phyloP scores from a whole-genome alignment of 2,113 vertebrate species.

The Percina caprodes region DNA sequence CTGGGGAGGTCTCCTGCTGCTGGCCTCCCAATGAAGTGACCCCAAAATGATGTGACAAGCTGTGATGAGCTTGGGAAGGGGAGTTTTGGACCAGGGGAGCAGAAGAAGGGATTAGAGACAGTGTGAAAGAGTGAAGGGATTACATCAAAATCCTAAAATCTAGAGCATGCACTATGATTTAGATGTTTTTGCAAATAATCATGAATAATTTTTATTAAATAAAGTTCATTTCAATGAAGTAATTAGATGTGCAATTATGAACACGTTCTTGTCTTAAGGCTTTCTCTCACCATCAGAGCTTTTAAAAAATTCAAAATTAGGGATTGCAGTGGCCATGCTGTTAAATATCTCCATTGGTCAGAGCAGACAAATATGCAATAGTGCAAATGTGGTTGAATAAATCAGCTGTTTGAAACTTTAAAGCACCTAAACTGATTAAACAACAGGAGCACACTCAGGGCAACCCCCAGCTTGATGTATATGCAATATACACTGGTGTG shows the following conservation, averaged over 20 bases:
- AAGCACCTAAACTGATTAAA: background rate
- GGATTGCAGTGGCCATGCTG: background rate
- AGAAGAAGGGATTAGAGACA: slow-evolving; percentile 47
- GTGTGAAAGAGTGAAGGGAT: slow-evolving; percentile 38
- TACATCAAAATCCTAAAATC: slow-evolving; percentile 35
- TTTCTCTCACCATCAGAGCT: background rate
- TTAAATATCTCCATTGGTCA: background rate
- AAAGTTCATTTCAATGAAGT: background rate
- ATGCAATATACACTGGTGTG: background rate
- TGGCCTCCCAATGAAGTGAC: slow-evolving; percentile 76
- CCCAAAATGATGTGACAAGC: slow-evolving; percentile 80
- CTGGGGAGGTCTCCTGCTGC: slow-evolving; percentile 71
- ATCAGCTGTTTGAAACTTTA: background rate
- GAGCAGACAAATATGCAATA: background rate
- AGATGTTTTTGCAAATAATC: background rate
- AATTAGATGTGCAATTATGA: background rate
- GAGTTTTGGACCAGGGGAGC: slow-evolving; percentile 34
- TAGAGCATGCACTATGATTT: background rate
- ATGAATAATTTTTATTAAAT: background rate
- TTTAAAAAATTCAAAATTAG: background rate
- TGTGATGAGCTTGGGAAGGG: slow-evolving; percentile 71
- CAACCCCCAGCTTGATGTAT: background rate
- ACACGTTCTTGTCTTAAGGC: too few relatives aligned
- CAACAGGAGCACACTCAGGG: background rate
- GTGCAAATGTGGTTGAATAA: background rate